Base-by-base conservation (phyloP, 2,797 vertebrate species). In the Galagoides demidoff region DNA sequence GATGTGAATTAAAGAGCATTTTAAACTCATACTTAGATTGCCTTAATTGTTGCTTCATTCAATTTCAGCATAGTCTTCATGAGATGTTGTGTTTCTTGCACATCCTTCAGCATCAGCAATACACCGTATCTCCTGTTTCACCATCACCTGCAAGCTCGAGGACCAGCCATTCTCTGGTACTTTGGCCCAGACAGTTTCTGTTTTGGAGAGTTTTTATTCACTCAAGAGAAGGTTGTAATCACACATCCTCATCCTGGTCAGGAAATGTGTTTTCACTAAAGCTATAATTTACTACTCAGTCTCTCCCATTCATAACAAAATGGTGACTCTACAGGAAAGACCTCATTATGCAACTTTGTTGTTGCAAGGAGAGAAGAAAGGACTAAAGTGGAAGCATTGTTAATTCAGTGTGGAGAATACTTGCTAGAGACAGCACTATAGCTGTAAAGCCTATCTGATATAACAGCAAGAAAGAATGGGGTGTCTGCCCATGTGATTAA, bases 191-290 rank as follows among this genome's bases (percentile, higher is more conserved):
- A n/a, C 27, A 76, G 83, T 91, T 71, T 90, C 66, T 85, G 13
- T 82, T 83, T 79, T 10, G 13, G 31, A 31, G n/a, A 43, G 8
- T 12, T 85, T 95, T 90, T 70, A 59, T 83, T 95, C 52, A 94
- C 74, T 88, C 49, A 76, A 52, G 45, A 39, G 45, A 92, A 17
- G 43, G 73, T 57, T n/a, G 25, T 79, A 68, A 74, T 57, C 85
- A 64, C 45, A 52, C 59, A 55, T 17, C 52, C 49, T 95, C 74
- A 76, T 22, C 61, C 85, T 49, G 39, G 64, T 79, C 19, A 39
- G 92, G 86, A 97, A 96, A 92, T 45, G 45, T 92, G 90, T 89
- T 96, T 90, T 83, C 74, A 17, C n/a, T 90, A 71, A 90, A 92
- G 79, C 34, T 93, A 0, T 64, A 70, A 90, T 81, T 89, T 70